phyloP scores from a whole-genome alignment of 2,888 invertebrate species.

The Gryllus longicercus region DNA sequence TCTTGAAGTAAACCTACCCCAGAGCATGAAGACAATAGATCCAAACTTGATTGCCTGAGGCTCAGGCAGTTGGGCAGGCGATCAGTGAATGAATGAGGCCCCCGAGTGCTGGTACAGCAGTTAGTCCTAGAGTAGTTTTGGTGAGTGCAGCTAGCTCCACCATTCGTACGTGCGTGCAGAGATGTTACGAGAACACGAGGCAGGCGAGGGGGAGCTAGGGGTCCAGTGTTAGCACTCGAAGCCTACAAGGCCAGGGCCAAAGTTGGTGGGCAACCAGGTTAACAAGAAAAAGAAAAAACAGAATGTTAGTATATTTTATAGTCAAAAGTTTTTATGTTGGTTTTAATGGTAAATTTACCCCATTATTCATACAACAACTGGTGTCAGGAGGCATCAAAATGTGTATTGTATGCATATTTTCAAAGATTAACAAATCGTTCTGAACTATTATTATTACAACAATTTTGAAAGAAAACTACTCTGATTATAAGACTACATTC shows the following conservation, averaged over 20 bases:
- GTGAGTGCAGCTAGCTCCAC: slow-evolving; percentile 34
- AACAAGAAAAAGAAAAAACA: slow-evolving; percentile 65
- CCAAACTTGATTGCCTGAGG: slow-evolving; percentile 17
- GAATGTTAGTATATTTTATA: slow-evolving; percentile 58
- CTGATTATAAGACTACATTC: no score
- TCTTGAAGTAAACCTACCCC: slow-evolving; percentile 7
- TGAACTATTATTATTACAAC: no score
- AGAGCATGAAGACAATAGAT: slow-evolving; percentile 17
- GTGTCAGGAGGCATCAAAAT: slow-evolving; percentile 6
- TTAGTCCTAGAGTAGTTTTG: slow-evolving; percentile 28
- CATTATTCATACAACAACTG: slow-evolving; percentile 22
- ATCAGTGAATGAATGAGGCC: slow-evolving; percentile 29
- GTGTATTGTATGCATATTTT: neutral
- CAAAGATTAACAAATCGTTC: no score
- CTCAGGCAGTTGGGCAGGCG: slow-evolving; percentile 25
- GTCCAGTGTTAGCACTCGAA: slow-evolving; percentile 65
- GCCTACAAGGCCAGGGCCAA: slow-evolving; percentile 56
- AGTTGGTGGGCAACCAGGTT: slow-evolving; percentile 55
- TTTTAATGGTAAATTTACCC: slow-evolving; percentile 36
- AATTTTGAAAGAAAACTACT: no score
- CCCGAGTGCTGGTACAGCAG: slow-evolving; percentile 27
- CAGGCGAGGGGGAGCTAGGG: slow-evolving; percentile 35
- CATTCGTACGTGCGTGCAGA: slow-evolving; percentile 37
- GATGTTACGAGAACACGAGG: slow-evolving; percentile 36
- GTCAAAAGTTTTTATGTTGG: slow-evolving; percentile 34